Conservation (phyloP, 2,888 invertebrate genomes). For the Chloroclysta siterata region DNA sequence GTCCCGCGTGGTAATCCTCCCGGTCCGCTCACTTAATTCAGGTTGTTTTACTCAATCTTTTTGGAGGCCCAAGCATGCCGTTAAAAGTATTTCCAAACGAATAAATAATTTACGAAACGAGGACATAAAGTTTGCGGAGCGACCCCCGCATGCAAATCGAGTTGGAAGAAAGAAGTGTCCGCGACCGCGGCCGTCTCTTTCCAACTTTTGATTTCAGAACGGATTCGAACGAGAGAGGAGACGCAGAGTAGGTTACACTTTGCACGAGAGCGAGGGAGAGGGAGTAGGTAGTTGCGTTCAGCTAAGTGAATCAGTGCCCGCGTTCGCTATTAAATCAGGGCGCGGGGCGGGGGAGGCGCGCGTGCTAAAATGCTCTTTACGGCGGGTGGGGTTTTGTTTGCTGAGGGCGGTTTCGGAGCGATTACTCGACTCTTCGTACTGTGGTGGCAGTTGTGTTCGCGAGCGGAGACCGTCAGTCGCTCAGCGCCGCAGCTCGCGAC, state of each 20-base stretch:
- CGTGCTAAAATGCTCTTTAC: constrained; percentile 82
- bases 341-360: constrained; percentile 76
- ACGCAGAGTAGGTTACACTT: constrained; percentile 48
- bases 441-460: constrained; percentile 45
- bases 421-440: constrained; percentile 54
- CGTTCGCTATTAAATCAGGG: constrained; percentile 83
- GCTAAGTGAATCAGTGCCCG: constrained; percentile 85
- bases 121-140: constrained; percentile 83
- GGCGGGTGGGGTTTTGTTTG: constrained; percentile 84
- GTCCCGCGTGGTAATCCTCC: constrained; percentile 63
- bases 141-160: constrained; percentile 83
- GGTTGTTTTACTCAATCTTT: constrained; percentile 77
- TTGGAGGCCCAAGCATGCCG: constrained; percentile 69
- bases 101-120: constrained; percentile 84
- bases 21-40: constrained; percentile 76
- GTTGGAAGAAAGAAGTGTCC: constrained; percentile 81
- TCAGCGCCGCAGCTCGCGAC: constrained; percentile 63
- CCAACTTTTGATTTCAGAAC: constrained; percentile 48
- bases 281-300: constrained; percentile 78
- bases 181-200: constrained; percentile 69
- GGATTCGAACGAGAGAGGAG: constrained; percentile 52
- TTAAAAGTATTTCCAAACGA: constrained; percentile 83
- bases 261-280: constrained; percentile 68
- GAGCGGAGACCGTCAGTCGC: constrained; percentile 55
- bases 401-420: constrained; percentile 80